These are phyloP conservation scores for Oryzias javanicus DNA, from an alignment of 2,113 vertebrate species.

Conservation along the genomic window DNA sequence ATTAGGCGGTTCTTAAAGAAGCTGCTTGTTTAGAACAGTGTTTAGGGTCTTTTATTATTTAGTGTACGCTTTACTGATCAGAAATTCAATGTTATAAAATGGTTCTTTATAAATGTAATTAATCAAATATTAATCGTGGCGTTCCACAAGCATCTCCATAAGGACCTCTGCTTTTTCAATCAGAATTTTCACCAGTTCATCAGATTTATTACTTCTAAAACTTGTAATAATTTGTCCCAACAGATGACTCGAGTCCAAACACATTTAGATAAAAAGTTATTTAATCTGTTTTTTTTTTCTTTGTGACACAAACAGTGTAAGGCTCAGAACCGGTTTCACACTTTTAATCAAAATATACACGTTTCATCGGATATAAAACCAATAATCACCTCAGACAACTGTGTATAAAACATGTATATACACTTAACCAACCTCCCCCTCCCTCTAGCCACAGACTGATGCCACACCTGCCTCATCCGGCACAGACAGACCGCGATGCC, in stretches of 20 bases:
- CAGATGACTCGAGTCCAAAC: not conserved
- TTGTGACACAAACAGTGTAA: slow-evolving; percentile 57
- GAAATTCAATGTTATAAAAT: no score
- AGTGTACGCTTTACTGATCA: no score
- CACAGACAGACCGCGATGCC: slow-evolving; percentile 12
- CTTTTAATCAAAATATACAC: slow-evolving; percentile 75
- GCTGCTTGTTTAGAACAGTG: no score
- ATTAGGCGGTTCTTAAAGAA: no score
- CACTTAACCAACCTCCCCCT: slow-evolving; percentile 34
- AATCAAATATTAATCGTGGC: no score
- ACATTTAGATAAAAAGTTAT: slow-evolving; percentile 63
- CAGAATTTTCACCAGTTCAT: no score
- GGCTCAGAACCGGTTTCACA: slow-evolving; percentile 64
- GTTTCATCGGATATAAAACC: slow-evolving; percentile 71
- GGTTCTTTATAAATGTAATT: no score
- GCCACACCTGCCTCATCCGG: slow-evolving; percentile 6
- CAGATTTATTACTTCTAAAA: not conserved
- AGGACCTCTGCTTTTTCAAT: no score
- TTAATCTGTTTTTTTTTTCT: slow-evolving; percentile 55
- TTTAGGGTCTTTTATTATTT: no score
- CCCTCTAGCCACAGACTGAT: slow-evolving; percentile 5
- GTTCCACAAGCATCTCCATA: no score
- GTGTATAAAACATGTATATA: slow-evolving; percentile 73
- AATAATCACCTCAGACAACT: slow-evolving; percentile 51
- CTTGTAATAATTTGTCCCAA: not conserved